A percentile compares a stretch with the other conserved stretches of the same genome.
Conservation (phyloP, 1,140 invertebrate genomes). For the Diorhabda carinulata region DNA sequence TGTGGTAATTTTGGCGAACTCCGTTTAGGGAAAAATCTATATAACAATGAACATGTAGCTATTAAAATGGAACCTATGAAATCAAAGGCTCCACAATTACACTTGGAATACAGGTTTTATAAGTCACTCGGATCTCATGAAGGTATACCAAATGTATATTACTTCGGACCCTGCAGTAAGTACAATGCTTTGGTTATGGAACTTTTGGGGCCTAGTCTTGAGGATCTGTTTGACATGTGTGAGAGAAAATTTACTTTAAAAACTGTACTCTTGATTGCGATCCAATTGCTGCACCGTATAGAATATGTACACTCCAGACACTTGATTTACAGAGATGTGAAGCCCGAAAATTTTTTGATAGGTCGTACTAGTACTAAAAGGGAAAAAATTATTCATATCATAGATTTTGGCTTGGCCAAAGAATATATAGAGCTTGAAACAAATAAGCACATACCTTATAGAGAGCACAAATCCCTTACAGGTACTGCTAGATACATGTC, state of each 20-base stretch:
- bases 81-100: constrained; percentile 98
- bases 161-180: constrained; percentile 98
- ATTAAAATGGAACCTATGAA: constrained; percentile 99
- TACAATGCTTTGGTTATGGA: constrained; percentile 99
- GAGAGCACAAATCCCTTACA: constrained; percentile 98
- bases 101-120: constrained; percentile 99
- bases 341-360: constrained; percentile 99
- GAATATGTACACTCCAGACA: constrained; percentile 99
- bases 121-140: constrained; percentile 90
- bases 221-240: constrained; percentile 98
- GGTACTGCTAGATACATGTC: constrained; percentile 98
- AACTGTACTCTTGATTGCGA: constrained; percentile 96
- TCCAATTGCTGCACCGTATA: constrained; percentile 95
- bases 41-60: constrained; percentile 99
- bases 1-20: constrained; percentile 99
- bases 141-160: constrained; percentile 97
- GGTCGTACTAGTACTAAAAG: constrained; percentile 95
- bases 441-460: constrained; percentile 99
- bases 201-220: constrained; percentile 94
- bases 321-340: constrained; percentile 98
- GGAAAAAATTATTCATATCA: constrained; percentile 99
- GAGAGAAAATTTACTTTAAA: constrained; percentile 96
- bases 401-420: constrained; percentile 98
- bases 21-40: constrained; percentile 98
- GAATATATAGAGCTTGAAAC: constrained; percentile 99